phyloP scores from a whole-genome alignment of 2,888 invertebrate species.

The Noctua janthe region DNA sequence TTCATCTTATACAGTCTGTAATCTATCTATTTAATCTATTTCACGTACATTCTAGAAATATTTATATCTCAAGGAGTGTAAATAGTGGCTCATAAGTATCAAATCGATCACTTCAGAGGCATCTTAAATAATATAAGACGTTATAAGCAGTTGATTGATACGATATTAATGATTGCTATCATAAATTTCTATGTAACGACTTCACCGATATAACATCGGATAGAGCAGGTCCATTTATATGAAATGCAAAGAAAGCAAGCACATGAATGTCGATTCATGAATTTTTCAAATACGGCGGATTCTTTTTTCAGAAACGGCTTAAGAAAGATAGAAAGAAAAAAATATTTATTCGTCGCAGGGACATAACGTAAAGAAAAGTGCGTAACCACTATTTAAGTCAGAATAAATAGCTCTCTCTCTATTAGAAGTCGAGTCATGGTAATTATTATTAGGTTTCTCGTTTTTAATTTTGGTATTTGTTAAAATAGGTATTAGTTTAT shows the following conservation, averaged over 20 bases:
- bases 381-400: no score
- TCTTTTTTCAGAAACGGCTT: no score
- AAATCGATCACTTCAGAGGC: conserved; percentile 19
- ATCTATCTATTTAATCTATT: background rate
- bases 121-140: conserved; percentile 28
- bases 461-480: no score
- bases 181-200: conserved; percentile 44
- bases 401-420: no score
- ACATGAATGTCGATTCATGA: background rate
- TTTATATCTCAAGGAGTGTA: background rate
- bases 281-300: background rate
- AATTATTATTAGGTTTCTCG: no score
- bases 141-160: conserved; percentile 50
- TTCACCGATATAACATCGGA: background rate
- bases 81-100: conserved; percentile 4
- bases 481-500: no score
- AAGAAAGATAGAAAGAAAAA: no score
- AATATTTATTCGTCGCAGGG: no score
- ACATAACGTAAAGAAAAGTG: no score
- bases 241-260: background rate
- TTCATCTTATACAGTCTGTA: background rate
- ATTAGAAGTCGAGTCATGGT: no score
- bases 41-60: background rate
- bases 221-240: background rate
- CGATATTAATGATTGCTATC: conserved; percentile 48